phyloP scores from a whole-genome alignment of 2,797 vertebrate species.

The Carcharodon carcharias region DNA sequence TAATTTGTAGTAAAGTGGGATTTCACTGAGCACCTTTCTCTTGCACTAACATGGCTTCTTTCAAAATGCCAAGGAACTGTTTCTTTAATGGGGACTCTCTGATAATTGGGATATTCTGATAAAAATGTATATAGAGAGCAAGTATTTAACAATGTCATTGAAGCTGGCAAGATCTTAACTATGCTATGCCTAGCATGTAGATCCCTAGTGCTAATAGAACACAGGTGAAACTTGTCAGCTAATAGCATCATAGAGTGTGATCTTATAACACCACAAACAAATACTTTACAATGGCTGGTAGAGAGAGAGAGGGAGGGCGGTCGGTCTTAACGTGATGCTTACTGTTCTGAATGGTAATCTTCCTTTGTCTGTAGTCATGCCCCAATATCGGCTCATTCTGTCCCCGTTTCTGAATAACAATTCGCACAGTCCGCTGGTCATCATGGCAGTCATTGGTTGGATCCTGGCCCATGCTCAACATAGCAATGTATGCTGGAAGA shows the following conservation, averaged over 20 bases:
- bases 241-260: too few species aligned
- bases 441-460: slow-evolving; percentile 81
- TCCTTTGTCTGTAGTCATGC: slow-evolving; percentile 76
- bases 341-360: slow-evolving; percentile 85
- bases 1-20: not conserved
- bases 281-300: not conserved
- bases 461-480: slow-evolving; percentile 74
- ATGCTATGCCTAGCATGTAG: not conserved
- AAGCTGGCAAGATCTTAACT: not conserved
- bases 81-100: not conserved
- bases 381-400: slow-evolving; percentile 70
- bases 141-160: not conserved
- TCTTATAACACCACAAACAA: not conserved
- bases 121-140: not conserved
- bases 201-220: not conserved
- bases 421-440: slow-evolving; percentile 70
- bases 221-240: not conserved
- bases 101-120: not conserved
- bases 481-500: slow-evolving; percentile 76
- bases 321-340: slow-evolving; percentile 47
- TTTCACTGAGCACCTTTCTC: not conserved
- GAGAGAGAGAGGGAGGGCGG: too few species aligned
- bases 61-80: not conserved
- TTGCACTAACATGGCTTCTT: not conserved
- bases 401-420: slow-evolving; percentile 76